phyloP scores from a whole-genome alignment of 2,797 vertebrate genomes.

The Anomalospiza imberbis region DNA sequence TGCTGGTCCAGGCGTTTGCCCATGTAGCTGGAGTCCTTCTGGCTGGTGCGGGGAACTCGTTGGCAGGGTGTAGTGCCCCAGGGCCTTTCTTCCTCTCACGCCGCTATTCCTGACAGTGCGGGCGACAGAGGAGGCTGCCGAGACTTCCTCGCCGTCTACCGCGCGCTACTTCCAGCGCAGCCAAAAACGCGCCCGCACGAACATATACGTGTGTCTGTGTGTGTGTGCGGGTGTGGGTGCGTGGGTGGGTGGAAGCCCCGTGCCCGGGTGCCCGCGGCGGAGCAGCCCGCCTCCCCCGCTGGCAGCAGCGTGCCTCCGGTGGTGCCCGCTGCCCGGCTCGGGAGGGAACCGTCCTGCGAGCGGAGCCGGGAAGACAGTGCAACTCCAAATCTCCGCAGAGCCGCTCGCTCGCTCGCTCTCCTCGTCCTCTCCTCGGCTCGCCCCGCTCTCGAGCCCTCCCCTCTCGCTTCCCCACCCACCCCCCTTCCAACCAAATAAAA shows the following conservation, averaged over 20 bases:
- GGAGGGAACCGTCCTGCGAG: slow-evolving; percentile 69
- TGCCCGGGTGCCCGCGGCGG: slow-evolving; percentile 41
- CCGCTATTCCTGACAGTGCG: slow-evolving; percentile 79
- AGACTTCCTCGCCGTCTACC: slow-evolving; percentile 70
- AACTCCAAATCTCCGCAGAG: slow-evolving; percentile 67
- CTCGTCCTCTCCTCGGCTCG: slow-evolving; percentile 39
- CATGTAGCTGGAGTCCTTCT: slow-evolving; percentile 98
- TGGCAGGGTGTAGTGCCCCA: slow-evolving; percentile 77
- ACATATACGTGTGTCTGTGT: background rate
- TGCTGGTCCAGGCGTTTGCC: slow-evolving; percentile 99
- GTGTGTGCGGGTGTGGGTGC: background rate
- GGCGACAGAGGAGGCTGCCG: slow-evolving; percentile 67
- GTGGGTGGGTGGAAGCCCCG: background rate
- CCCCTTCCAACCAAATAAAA: background rate
- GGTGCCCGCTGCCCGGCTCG: slow-evolving; percentile 65
- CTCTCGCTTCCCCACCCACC: slow-evolving; percentile 30
- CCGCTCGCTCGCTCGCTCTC: background rate
- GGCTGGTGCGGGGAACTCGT: slow-evolving; percentile 88
- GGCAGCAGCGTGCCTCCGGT: slow-evolving; percentile 57
- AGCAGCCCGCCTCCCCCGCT: slow-evolving; percentile 48
- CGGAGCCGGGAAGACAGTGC: slow-evolving; percentile 59
- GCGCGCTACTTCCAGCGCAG: slow-evolving; percentile 74
- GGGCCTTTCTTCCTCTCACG: slow-evolving; percentile 76
- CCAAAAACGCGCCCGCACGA: slow-evolving; percentile 13
- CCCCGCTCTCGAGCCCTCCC: slow-evolving; percentile 15